Percentiles rank a stretch among this genome's conserved stretches.
Conservation (phyloP, 2,888 invertebrate species). For the Phania funesta region DNA sequence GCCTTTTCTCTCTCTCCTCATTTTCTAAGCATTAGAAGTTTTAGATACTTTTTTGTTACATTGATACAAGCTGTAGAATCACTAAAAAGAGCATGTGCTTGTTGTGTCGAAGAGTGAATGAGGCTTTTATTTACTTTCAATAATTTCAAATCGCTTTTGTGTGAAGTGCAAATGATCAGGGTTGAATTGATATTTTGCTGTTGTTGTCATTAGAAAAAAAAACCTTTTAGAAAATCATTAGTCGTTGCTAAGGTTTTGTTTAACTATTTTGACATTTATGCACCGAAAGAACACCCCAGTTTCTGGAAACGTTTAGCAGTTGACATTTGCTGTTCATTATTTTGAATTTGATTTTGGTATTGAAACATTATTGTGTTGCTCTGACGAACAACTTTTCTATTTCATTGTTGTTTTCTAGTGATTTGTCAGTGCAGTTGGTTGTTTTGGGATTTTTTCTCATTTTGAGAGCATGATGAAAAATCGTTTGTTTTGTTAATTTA, state of each 20-base stretch:
- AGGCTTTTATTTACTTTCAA: slow-evolving; percentile 35
- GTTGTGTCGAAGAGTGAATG: neutral
- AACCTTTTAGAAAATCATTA: slow-evolving; percentile 64
- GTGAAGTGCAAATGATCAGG: slow-evolving; percentile 61
- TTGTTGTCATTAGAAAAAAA: slow-evolving; percentile 14
- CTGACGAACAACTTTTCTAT: neutral
- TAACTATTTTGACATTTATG: slow-evolving; percentile 65
- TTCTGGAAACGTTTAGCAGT: slow-evolving; percentile 45
- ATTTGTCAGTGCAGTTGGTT: slow-evolving; percentile 44
- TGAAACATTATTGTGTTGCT: slow-evolving; percentile 39
- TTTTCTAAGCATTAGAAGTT: slow-evolving; percentile 20
- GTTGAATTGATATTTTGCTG: slow-evolving; percentile 50
- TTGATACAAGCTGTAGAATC: slow-evolving; percentile 13
- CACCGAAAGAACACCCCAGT: slow-evolving; percentile 55
- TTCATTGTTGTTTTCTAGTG: slow-evolving; percentile 21
- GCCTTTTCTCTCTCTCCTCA: slow-evolving; percentile 1
- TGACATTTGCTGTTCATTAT: slow-evolving; percentile 64
- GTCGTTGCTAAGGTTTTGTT: slow-evolving; percentile 55
- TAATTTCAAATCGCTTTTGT: slow-evolving; percentile 9
- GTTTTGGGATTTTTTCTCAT: neutral
- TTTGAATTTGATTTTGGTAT: slow-evolving; percentile 51
- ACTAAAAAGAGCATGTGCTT: slow-evolving; percentile 58
- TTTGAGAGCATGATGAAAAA: slow-evolving; percentile 9
- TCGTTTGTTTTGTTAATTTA: slow-evolving; percentile 31
- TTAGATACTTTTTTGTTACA: slow-evolving; percentile 20